Percentiles rank a stretch among this genome's conserved stretches.
Evolutionary conservation across 2,797 vertebrate genomes (phyloP).

Genomic region (Myotis pilosus): DNA sequence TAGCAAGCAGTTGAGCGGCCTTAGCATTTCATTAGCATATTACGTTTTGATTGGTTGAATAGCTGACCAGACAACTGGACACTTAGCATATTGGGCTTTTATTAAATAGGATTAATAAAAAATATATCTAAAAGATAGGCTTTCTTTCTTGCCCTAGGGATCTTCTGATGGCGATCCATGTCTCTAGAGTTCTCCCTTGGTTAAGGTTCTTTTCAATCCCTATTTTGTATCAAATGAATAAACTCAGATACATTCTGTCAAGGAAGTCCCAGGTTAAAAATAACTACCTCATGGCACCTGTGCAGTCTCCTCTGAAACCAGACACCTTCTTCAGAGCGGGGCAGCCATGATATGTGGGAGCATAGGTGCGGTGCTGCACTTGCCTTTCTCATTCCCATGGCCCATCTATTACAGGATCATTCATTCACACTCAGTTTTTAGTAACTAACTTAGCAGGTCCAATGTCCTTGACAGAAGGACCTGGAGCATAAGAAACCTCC

Average conservation of each 20-base stretch:
- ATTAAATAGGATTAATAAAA: not conserved
- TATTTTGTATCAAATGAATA: not conserved
- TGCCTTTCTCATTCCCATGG: not conserved
- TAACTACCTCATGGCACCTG: not conserved
- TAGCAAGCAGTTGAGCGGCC: too few species aligned
- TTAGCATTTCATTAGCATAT: too few species aligned
- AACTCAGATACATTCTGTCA: not conserved
- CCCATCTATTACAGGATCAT: not conserved
- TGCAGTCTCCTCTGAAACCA: not conserved
- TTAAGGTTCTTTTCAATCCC: not conserved
- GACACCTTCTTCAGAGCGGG: not conserved
- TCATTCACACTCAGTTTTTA: not conserved
- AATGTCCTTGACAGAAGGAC: not conserved
- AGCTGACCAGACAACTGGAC: too few species aligned
- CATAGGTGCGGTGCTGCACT: too few species aligned
- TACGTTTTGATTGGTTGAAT: too few species aligned
- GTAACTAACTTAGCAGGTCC: not conserved
- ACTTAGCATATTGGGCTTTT: too few species aligned
- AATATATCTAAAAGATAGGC: not conserved
- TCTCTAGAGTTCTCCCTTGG: not conserved
- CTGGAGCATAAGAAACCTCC: not conserved
- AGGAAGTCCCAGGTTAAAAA: not conserved
- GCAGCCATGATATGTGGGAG: not conserved
- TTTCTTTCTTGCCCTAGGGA: not conserved
- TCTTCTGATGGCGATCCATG: not conserved